Conservation (phyloP, 2,113 vertebrate species). For the Colinus virginianus region DNA sequence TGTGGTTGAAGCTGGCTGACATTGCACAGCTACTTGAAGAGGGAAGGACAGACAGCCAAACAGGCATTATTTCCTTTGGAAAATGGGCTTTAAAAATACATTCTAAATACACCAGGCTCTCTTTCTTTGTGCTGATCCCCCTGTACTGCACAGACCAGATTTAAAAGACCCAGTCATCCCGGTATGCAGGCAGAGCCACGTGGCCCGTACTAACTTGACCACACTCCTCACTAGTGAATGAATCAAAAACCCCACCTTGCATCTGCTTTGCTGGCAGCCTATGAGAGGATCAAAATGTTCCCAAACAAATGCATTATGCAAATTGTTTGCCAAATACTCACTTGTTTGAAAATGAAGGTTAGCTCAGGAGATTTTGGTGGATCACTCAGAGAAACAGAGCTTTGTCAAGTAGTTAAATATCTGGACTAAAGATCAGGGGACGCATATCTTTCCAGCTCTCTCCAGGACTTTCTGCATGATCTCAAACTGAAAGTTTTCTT, state of each 20-base stretch:
- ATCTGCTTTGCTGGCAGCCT: slow-evolving; percentile 26
- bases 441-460: neutral
- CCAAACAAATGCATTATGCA: slow-evolving; percentile 23
- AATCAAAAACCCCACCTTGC: slow-evolving; percentile 45
- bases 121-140: neutral
- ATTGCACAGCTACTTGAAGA: neutral
- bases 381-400: neutral
- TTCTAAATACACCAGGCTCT: neutral
- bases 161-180: neutral
- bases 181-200: neutral
- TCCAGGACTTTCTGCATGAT: neutral
- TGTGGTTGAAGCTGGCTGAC: neutral
- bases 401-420: neutral
- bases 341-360: slow-evolving; percentile 21
- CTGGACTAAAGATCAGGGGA: neutral
- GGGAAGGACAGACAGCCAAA: neutral
- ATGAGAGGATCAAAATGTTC: slow-evolving; percentile 27
- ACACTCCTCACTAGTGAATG: neutral
- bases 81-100: neutral
- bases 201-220: neutral
- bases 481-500: neutral
- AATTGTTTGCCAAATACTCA: slow-evolving; percentile 26
- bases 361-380: neutral
- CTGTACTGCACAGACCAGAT: neutral
- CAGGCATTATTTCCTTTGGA: neutral